Evolutionary conservation across 1,140 invertebrate genomes (phyloP), one percentile per base, ranked within the genome.

Genomic region (Rhyzopertha dominica): DNA sequence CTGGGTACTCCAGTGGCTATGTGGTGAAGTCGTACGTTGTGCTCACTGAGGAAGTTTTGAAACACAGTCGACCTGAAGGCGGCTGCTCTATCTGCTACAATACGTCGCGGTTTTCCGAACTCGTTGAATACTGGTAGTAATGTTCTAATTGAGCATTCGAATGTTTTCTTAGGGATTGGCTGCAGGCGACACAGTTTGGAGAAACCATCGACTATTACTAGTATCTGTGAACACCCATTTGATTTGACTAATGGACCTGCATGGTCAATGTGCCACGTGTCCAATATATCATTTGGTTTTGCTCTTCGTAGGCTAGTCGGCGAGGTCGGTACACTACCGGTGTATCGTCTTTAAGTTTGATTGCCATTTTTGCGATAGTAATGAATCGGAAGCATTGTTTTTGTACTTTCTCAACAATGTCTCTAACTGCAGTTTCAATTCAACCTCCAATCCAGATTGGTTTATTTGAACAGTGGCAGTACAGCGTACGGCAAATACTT

Each of bases 1-100:
- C 42, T 23, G 3, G 49, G 45, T 12, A 38, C 31, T 8, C 49
- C 49, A 3, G 49, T 52, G 2, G 49, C 49, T 37, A 52, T 52
- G 5, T 24, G 26, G 37, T 51, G 49, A 3, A 51, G 28, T 29
- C 47, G 16, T 12, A 51, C 29, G 38, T 4, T 28, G 2, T 32
- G 1, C 3, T 29, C 47, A 37, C 12, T 26, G 8, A 45, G 23
- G 30, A 26, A 38, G 10, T 49, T 5, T 18, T 28, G 12, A 31
- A 49, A 49, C 35, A 22, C 28, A 4, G 5, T 41, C 3, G 45
- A 43, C 12, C 29, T 25, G 38, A 43, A 48, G 2, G 30, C 39
- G n/a, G 31, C 22, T 34, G 14, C 46, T 29, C 40, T 24, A 22
- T 48, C 39, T 18, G 46, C 46, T 3, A 46, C 32, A 20, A 46